Conservation (phyloP, 2,888 invertebrate species). For the Caenorhabditis virilis region DNA sequence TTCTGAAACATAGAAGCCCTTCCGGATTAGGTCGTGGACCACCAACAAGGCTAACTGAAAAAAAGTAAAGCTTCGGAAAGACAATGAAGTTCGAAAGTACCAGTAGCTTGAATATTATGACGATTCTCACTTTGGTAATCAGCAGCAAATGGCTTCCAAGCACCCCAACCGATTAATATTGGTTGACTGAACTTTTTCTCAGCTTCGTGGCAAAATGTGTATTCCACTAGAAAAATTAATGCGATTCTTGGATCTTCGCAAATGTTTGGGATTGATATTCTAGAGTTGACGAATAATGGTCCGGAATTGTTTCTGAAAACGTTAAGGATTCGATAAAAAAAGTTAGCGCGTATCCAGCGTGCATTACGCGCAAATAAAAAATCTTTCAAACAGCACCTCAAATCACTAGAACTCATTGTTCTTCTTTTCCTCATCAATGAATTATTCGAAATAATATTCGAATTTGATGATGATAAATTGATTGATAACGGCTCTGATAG, state of each 20-base stretch:
- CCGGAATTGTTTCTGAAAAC: conserved; percentile 28
- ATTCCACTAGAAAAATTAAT: conserved; percentile 63
- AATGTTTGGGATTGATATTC: conserved; percentile 37
- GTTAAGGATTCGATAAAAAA: background rate
- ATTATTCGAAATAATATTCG: conserved; percentile 2
- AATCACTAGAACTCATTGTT: conserved; percentile 31
- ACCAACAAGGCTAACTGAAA: conserved; percentile 68
- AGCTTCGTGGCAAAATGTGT: conserved; percentile 30
- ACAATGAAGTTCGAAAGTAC: background rate
- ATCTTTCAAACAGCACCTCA: conserved; percentile 7
- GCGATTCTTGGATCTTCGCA: conserved; percentile 45
- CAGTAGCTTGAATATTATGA: conserved; percentile 3
- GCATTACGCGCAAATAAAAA: background rate
- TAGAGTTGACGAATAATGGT: conserved; percentile 29
- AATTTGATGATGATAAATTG: conserved; percentile 54
- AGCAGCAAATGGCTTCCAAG: conserved; percentile 70
- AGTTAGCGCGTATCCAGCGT: conserved; percentile 1
- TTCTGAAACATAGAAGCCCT: conserved; percentile 69
- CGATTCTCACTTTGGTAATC: conserved; percentile 24
- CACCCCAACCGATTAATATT: conserved; percentile 70
- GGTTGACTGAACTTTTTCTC: conserved; percentile 28
- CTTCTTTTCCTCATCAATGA: conserved; percentile 7
- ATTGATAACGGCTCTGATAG: conserved; percentile 70
- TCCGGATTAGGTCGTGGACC: conserved; percentile 70
- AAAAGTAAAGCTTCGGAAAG: conserved; percentile 15